Evolutionary conservation across 1,140 invertebrate species (phyloP).

Genomic region (Pogonomyrmex barbatus): DNA sequence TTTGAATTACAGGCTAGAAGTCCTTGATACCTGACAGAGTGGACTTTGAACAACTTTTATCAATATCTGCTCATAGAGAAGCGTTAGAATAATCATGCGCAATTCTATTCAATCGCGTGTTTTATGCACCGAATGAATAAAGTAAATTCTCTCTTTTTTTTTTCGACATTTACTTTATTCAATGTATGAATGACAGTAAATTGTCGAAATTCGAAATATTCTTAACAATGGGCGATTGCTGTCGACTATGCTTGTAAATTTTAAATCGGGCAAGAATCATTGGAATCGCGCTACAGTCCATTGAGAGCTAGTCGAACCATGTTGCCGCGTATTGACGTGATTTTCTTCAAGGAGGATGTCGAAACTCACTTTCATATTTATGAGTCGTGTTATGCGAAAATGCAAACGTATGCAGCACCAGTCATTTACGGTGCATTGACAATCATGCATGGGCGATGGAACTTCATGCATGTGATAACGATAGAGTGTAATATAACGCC

Average conservation of each 20-base stretch:
- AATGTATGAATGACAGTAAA: slow-evolving; percentile 45
- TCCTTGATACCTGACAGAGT: slow-evolving; percentile 38
- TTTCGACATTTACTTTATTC: slow-evolving; percentile 48
- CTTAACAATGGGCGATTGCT: slow-evolving; percentile 41
- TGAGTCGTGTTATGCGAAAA: slow-evolving; percentile 62
- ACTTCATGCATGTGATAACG: slow-evolving; percentile 60
- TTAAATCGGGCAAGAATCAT: slow-evolving; percentile 21
- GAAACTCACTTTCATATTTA: slow-evolving; percentile 64
- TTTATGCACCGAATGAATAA: background rate
- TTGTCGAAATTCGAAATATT: slow-evolving; percentile 48
- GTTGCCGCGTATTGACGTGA: slow-evolving; percentile 45
- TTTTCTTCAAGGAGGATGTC: slow-evolving; percentile 53
- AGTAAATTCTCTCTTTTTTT: slow-evolving; percentile 8
- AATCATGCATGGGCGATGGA: slow-evolving; percentile 55
- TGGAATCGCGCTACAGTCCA: background rate
- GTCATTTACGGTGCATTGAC: slow-evolving; percentile 56
- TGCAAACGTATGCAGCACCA: slow-evolving; percentile 64
- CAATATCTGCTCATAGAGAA: slow-evolving; percentile 52
- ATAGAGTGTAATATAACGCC: slow-evolving; percentile 61
- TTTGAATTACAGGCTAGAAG: slow-evolving; percentile 33
- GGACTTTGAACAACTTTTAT: slow-evolving; percentile 57
- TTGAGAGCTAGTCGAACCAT: slow-evolving; percentile 34
- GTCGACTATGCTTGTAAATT: slow-evolving; percentile 38
- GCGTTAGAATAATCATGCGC: slow-evolving; percentile 54
- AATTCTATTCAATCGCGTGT: slow-evolving; percentile 41